Evolutionary conservation across 2,797 vertebrate species (phyloP).

Genomic region (Phrynocephalus forsythii): DNA sequence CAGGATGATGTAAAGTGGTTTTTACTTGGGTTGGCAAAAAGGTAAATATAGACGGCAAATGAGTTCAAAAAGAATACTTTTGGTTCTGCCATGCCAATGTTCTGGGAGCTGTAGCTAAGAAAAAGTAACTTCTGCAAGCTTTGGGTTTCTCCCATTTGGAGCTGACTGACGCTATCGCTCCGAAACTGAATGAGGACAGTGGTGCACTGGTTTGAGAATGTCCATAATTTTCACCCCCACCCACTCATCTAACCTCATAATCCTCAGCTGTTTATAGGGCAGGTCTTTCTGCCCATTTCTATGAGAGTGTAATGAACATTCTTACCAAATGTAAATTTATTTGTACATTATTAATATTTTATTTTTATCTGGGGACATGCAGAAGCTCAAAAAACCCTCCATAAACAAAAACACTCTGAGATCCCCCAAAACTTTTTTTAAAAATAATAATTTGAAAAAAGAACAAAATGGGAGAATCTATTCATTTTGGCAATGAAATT

Average conservation of each 20-base stretch:
- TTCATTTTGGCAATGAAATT: slow-evolving; percentile 31
- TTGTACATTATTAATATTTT: slow-evolving; percentile 57
- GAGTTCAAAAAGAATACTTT: neutral
- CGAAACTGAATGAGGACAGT: no score
- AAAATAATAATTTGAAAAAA: neutral
- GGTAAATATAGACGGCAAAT: neutral
- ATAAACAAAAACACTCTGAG: neutral
- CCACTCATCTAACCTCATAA: neutral
- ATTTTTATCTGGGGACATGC: slow-evolving; percentile 47
- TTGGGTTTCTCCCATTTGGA: neutral
- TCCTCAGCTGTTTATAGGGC: slow-evolving; percentile 10
- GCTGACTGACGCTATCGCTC: neutral
- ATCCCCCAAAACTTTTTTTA: slow-evolving; percentile 18
- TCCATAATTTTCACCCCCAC: neutral
- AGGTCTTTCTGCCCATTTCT: slow-evolving; percentile 13
- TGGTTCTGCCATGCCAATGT: no score
- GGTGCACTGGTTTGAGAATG: neutral
- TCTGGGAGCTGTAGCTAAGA: no score
- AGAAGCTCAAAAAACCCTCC: slow-evolving; percentile 19
- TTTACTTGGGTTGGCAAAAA: neutral
- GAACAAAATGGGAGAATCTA: neutral
- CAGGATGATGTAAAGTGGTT: no score
- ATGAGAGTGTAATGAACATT: slow-evolving; percentile 39
- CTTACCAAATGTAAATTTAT: slow-evolving; percentile 55
- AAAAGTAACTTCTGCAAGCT: no score